A percentile compares a stretch with the other conserved stretches of the same genome.
phyloP scores from a whole-genome alignment of 2,797 vertebrate genomes.

The Poeciliopsis gracilis region DNA sequence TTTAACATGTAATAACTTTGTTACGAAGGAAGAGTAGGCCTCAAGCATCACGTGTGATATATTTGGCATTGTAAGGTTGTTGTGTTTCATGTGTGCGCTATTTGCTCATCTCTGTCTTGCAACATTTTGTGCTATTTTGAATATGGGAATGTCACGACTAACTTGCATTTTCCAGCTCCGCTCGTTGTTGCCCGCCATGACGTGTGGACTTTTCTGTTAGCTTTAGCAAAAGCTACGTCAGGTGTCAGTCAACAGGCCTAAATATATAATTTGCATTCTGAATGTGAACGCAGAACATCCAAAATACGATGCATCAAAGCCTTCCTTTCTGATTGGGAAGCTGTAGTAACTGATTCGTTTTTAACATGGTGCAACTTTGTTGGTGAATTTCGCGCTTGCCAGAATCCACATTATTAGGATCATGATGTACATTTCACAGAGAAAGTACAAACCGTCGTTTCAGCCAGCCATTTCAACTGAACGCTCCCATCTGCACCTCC shows the following conservation, averaged over 20 bases:
- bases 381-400: conserved; percentile 4
- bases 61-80: neutral
- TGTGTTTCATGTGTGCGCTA: neutral
- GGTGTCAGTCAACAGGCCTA: conserved; percentile 5
- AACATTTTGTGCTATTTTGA: neutral
- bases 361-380: neutral
- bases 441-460: conserved; percentile 48
- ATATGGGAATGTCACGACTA: neutral
- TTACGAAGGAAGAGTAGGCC: neutral
- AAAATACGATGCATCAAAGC: neutral
- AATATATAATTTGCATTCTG: neutral
- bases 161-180: neutral
- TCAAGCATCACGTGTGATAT: neutral
- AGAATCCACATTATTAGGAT: neutral
- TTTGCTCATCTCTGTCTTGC: neutral
- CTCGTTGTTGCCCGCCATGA: neutral
- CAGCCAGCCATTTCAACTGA: conserved; percentile 40
- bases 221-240: neutral
- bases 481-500: conserved; percentile 70
- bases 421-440: conserved; percentile 15
- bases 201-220: neutral
- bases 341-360: neutral
- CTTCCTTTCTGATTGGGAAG: neutral
- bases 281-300: neutral
- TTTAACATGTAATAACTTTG: neutral